Conservation (phyloP, 2,113 vertebrate species). For the Gobio gobio region DNA sequence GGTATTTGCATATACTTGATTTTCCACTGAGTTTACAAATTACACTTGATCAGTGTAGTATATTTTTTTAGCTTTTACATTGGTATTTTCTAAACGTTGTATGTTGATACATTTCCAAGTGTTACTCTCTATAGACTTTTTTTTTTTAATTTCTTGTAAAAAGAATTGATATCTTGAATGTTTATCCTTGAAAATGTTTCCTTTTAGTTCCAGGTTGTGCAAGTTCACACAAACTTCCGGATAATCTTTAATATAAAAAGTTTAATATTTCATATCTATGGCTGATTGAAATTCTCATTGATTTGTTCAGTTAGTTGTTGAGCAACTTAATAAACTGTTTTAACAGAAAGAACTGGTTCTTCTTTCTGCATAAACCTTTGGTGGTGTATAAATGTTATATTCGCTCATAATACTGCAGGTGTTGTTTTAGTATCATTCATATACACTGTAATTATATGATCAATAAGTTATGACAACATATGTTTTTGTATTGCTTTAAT, state of each 20-base stretch:
- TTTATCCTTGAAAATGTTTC: background rate
- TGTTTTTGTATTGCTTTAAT: no score
- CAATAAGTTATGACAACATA: no score
- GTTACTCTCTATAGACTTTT: background rate
- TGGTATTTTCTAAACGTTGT: background rate
- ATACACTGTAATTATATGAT: background rate
- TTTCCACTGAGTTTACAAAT: background rate
- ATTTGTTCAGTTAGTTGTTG: conserved; percentile 27
- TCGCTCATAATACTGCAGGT: background rate
- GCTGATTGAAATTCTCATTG: background rate
- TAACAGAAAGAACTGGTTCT: background rate
- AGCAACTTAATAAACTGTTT: conserved; percentile 35
- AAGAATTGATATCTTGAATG: background rate
- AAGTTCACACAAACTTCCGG: background rate
- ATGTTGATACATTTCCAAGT: background rate
- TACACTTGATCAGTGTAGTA: conserved; percentile 1
- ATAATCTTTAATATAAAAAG: conserved; percentile 5
- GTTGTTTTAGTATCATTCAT: background rate
- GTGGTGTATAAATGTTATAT: background rate
- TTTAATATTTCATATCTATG: background rate
- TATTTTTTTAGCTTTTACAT: background rate
- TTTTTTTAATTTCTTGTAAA: background rate
- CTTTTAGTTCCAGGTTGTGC: background rate
- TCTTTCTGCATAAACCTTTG: background rate
- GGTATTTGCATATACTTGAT: background rate